Conservation (phyloP, 2,113 vertebrate species). For the Oryzias javanicus region DNA sequence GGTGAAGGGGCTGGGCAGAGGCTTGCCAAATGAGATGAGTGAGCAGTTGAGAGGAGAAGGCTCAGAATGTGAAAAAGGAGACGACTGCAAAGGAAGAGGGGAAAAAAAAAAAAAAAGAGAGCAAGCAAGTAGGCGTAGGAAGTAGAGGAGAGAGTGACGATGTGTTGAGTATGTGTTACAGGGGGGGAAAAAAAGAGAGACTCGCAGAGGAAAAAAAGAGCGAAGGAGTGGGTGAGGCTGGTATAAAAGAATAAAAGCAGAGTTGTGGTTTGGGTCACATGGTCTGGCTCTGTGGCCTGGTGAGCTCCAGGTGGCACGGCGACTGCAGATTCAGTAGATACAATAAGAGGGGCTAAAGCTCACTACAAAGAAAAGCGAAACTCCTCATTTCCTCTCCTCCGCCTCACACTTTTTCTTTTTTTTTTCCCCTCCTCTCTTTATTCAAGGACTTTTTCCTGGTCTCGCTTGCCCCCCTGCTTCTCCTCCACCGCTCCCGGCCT, state of each 20-base stretch:
- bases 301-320: conserved; percentile 62
- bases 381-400: conserved; percentile 17
- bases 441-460: conserved; percentile 33
- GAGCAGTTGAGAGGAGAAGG: conserved; percentile 47
- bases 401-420: conserved; percentile 22
- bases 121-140: conserved; percentile 24
- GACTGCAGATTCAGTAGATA: conserved; percentile 40
- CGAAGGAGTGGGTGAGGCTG: conserved; percentile 47
- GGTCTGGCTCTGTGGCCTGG: conserved; percentile 53
- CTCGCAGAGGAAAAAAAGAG: conserved; percentile 5
- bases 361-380: conserved; percentile 40
- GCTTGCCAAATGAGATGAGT: conserved; percentile 70
- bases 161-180: conserved; percentile 38
- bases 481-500: conserved; percentile 43
- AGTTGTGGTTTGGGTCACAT: conserved; percentile 68
- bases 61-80: conserved; percentile 35
- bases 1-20: conserved; percentile 60
- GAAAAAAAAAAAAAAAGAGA: conserved; percentile 13
- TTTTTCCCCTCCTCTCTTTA: neutral
- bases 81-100: conserved; percentile 18
- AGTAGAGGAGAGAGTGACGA: conserved; percentile 45
- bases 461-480: conserved; percentile 30
- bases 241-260: conserved; percentile 64
- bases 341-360: conserved; percentile 27
- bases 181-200: conserved; percentile 4